Evolutionary conservation across 2,797 vertebrate genomes (phyloP).

Genomic region (Spondyliosoma cantharus): DNA sequence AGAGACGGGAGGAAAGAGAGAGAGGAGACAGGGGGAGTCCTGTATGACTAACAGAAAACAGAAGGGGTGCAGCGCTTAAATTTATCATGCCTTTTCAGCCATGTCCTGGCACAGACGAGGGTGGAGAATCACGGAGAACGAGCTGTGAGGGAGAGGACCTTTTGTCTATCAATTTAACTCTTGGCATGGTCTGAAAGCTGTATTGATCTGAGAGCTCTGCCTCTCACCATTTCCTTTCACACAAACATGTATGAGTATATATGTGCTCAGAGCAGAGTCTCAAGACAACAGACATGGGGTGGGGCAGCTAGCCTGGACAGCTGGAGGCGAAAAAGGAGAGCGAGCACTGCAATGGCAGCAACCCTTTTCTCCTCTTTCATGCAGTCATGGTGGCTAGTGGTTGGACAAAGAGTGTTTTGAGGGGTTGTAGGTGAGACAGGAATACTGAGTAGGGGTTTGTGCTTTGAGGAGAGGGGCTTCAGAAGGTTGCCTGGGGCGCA

Average conservation of each 20-base stretch:
- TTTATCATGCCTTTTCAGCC: slow-evolving; percentile 42
- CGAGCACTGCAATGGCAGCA: slow-evolving; percentile 45
- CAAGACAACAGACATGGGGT: slow-evolving; percentile 48
- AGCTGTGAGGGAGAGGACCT: background rate
- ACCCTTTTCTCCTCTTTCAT: slow-evolving; percentile 20
- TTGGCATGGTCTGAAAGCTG: slow-evolving; percentile 24
- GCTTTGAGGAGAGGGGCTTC: slow-evolving; percentile 31
- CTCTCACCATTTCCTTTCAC: slow-evolving; percentile 30
- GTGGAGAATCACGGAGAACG: slow-evolving; percentile 12
- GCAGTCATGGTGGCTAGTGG: background rate
- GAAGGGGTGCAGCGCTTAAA: slow-evolving; percentile 36
- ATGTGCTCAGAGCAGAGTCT: slow-evolving; percentile 23
- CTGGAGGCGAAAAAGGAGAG: slow-evolving; percentile 5
- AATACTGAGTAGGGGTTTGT: slow-evolving; percentile 39
- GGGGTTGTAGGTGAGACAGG: slow-evolving; percentile 18
- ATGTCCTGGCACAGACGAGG: slow-evolving; percentile 29
- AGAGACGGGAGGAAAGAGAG: slow-evolving; percentile 23
- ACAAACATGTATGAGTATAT: slow-evolving; percentile 8
- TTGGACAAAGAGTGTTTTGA: slow-evolving; percentile 24
- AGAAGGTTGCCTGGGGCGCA: background rate
- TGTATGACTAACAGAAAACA: slow-evolving; percentile 58
- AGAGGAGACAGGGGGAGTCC: slow-evolving; percentile 38
- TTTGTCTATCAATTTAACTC: slow-evolving; percentile 35
- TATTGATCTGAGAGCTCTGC: slow-evolving; percentile 55
- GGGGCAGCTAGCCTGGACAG: slow-evolving; percentile 59